Base-by-base conservation (phyloP, 2,888 invertebrate species). In the Drosophila neotestacea region DNA sequence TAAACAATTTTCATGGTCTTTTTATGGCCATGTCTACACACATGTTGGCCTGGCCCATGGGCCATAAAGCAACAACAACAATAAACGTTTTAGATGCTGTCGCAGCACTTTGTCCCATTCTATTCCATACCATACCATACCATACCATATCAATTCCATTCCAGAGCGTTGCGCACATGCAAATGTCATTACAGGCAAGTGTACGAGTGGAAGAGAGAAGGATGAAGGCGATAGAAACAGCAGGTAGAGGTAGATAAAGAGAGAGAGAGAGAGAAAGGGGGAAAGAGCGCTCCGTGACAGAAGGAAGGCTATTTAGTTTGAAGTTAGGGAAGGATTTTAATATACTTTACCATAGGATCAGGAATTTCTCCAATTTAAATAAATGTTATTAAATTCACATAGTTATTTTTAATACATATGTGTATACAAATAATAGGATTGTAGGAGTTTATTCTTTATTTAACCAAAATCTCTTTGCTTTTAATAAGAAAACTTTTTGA, bases 1-100 rank as follows among this genome's bases (percentile, higher is more conserved):
- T 74, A 77, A 75, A 62, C 48, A 69, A 72, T 69, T 62, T 76
- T 69, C 69, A 76, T 76, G 54, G 61, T 69, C 62, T 62, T 52
- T 74, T 72, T 70, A 68, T 65, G 63, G 62, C 48, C 16, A 30
- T 63, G 52, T 66, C 76, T 61, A 64, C 81, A 77, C 70, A 64
- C 74, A 81, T 47, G 47, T 47, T 38, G 58, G 58, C 46, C 56
- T 47, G 66, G 44, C 60, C 68, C 73, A 50, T 39, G 63, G 41
- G 48, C 46, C 63, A 77, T 75, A 77, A 77, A 76, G 11, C 61
- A 58, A 58, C 51, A 52, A 16, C 28, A 51, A 22, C 48, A 30
- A 13, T 60, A 52, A 59, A 42, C 50, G 50, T 22, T 22, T 22
- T 22, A 22, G 52, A 62, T 51, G 48, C 55, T 65, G 46, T 52